Percentiles rank a stretch among this genome's conserved stretches.
Conservation (phyloP, 2,113 vertebrate species). For the Pterocles burchelli region DNA sequence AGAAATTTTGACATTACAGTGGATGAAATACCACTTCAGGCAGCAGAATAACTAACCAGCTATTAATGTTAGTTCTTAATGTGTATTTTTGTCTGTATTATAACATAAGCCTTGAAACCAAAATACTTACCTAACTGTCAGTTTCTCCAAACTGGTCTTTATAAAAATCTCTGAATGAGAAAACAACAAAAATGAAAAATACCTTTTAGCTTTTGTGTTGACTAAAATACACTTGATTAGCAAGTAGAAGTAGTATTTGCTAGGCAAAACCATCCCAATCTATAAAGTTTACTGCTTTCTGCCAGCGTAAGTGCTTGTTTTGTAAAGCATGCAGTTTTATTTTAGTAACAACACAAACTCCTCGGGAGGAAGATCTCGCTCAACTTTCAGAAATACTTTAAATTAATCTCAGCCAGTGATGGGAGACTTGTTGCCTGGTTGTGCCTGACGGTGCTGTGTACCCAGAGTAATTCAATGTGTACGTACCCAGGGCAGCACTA, state of each 20-base stretch:
- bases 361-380: neutral
- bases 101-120: neutral
- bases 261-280: neutral
- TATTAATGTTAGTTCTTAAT: neutral
- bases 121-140: neutral
- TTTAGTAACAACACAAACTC: neutral
- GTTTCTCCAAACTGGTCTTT: neutral
- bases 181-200: neutral
- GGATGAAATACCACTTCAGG: neutral
- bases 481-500: too few relatives aligned
- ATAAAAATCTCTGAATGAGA: neutral
- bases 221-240: neutral
- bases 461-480: neutral
- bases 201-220: neutral
- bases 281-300: neutral
- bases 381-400: neutral
- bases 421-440: neutral
- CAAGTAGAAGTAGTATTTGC: neutral
- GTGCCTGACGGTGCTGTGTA: fast-evolving
- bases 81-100: neutral
- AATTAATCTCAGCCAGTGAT: neutral
- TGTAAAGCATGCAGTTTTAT: neutral
- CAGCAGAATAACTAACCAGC: neutral
- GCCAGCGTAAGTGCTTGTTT: neutral
- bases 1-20: neutral